Percentiles rank a stretch among this genome's conserved stretches.
phyloP scores from a whole-genome alignment of 2,888 invertebrate species.

The Drosophila nr. medialis region DNA sequence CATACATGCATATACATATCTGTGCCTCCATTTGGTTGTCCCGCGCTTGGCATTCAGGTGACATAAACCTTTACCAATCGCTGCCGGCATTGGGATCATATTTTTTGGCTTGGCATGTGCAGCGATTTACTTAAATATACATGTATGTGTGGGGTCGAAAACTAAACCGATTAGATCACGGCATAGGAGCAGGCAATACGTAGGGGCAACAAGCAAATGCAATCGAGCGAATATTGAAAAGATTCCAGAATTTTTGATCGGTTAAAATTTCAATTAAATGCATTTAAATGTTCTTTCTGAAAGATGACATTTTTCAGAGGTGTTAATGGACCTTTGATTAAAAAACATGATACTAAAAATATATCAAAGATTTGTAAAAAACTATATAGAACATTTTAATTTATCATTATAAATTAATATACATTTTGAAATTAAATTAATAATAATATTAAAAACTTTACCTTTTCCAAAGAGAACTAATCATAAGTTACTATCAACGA shows the following conservation, averaged over 20 bases:
- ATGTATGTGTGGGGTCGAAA: slow-evolving; percentile 43
- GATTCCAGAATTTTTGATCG: not conserved
- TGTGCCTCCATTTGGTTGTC: slow-evolving; percentile 12
- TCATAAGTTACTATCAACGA: no score
- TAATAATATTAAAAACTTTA: not conserved
- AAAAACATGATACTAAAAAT: not conserved
- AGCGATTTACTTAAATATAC: slow-evolving; percentile 16
- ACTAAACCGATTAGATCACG: slow-evolving; percentile 59
- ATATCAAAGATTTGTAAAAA: not conserved
- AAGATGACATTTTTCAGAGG: not conserved
- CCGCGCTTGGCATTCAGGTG: slow-evolving; percentile 10
- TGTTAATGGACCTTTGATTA: no score
- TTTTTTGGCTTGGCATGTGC: slow-evolving; percentile 56
- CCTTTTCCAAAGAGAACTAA: not conserved
- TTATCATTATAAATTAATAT: not conserved
- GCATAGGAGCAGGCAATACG: slow-evolving; percentile 18
- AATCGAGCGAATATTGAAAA: not conserved
- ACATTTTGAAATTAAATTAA: not conserved
- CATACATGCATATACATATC: slow-evolving; percentile 1
- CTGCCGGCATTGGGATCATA: slow-evolving; percentile 31
- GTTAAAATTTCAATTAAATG: not conserved
- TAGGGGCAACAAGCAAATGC: slow-evolving; percentile 25
- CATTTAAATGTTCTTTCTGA: not conserved
- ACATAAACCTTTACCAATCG: slow-evolving; percentile 45
- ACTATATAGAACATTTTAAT: no score